A percentile compares a stretch with the other conserved stretches of the same genome.
phyloP scores from a whole-genome alignment of 1,140 invertebrate species.

The Philopotamus ludificatus region DNA sequence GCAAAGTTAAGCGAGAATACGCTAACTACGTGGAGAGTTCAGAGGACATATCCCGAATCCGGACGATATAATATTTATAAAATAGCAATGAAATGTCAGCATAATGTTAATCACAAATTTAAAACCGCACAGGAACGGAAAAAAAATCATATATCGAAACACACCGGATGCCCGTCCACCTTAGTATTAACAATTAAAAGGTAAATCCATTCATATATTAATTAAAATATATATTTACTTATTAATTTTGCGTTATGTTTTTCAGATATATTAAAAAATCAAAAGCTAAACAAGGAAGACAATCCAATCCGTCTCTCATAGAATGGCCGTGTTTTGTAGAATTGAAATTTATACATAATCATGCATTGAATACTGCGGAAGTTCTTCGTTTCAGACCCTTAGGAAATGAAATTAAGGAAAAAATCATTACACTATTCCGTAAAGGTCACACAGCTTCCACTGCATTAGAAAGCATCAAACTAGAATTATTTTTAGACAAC shows the following conservation, averaged over 20 bases:
- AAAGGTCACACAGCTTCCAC: slow-evolving; percentile 36
- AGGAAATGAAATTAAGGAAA: slow-evolving; percentile 36
- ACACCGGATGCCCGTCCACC: slow-evolving; percentile 35
- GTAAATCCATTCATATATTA: no score
- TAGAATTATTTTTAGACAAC: slow-evolving; percentile 38
- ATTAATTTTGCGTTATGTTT: slow-evolving; percentile 17
- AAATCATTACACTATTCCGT: slow-evolving; percentile 28
- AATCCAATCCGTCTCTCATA: slow-evolving; percentile 22
- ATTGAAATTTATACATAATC: slow-evolving; percentile 38
- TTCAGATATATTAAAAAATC: slow-evolving; percentile 34
- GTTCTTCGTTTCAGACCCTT: slow-evolving; percentile 36
- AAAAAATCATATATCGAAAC: slow-evolving; percentile 34
- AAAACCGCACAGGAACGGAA: slow-evolving; percentile 27
- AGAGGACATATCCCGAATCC: slow-evolving; percentile 36
- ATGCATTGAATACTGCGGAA: slow-evolving; percentile 33
- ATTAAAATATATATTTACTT: no score
- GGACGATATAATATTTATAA: slow-evolving; percentile 36
- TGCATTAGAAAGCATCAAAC: slow-evolving; percentile 37
- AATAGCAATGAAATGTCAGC: slow-evolving; percentile 41
- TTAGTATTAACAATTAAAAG: slow-evolving; percentile 38
- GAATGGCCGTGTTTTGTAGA: slow-evolving; percentile 37
- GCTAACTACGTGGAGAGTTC: slow-evolving; percentile 35
- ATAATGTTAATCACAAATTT: slow-evolving; percentile 36
- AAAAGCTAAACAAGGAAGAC: slow-evolving; percentile 27
- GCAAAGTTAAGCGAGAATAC: slow-evolving; percentile 32